Evolutionary conservation across 1,140 invertebrate genomes (phyloP), one percentile per base, ranked within the genome.

Genomic region (Nasonia vitripennis): DNA sequence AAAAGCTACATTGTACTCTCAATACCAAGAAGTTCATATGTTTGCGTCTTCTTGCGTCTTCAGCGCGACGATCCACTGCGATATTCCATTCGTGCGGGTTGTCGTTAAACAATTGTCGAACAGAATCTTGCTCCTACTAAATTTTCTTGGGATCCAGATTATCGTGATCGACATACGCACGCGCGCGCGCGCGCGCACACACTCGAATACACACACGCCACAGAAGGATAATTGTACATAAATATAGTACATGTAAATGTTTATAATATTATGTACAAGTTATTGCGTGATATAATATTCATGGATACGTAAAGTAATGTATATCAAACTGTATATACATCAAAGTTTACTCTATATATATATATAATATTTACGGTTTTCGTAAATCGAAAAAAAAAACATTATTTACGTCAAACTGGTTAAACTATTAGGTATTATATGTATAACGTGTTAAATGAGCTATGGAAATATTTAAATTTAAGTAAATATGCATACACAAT

Each of bases 311-410:
- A 41, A 23, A 37, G 12, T 75, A 77, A 4, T 37, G 9, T 17
- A 77, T 45, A 77, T 23, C 0, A 77, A 75, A 75, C 20, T 75
- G 41, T 77, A 75, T 75, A 45, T 75, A 45, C 23, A 73, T 12
- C 27, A 73, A 73, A 73, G 14, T 14, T 73, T 34, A 11, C 70
- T 73, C 70, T 34, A 0, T 73, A 1, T 31, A 31, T 73, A 27
- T 27, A 37, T 37, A 37, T 37, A 37, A 37, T 37, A 37, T 37
- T 27, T 27, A 41, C 37, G 9, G 3, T 73, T 34, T 4, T 73
- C 23, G 27, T 17, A 14, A 31, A 34, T 12, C 9, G 11, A 73
- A n/a, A 11, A 11, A 45, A 45, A n/a, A 11, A 11, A 9, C 6
- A 45, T 45, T 14, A 73, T 73, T 73, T 48, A 27, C 27, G 48